Base-by-base conservation (phyloP, 2,797 vertebrate species). In the Ctenochaetus hawaiiensis region DNA sequence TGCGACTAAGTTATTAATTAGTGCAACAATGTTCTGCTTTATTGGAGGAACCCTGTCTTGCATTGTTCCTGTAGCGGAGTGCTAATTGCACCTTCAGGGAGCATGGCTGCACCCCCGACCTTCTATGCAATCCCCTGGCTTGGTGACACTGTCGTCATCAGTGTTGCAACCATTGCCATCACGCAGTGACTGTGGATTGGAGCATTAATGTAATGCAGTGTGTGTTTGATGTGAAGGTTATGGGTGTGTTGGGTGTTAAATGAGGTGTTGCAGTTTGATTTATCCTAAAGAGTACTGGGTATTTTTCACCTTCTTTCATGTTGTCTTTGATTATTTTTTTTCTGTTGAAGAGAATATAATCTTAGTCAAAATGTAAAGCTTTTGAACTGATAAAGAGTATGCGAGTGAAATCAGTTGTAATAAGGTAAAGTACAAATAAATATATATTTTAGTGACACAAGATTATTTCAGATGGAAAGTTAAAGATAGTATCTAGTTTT, bases 11-110 rank as follows among this genome's bases (percentile, higher is more conserved):
- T 88, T 92, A 90, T 94, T 92, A 91, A 92, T 94, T 92, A 91
- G 75, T 71, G 77, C 41, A 52, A 86, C 82, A 77, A 65, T 78
- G 78, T 87, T 83, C 72, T 68, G 80, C 41, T 78, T 75, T 56
- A 78, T 80, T 67, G 76, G 72, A 89, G 78, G 72, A 85, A 86
- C 79, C 77, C 48, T 80, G 81, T 84, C 78, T 81, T 17, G 58
- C 26, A 2, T 58, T 76, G 85, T 91, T 92, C 90, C 82, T 90
- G 84, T 77, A 72, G 70, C 72, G 0, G 30, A 44, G 81, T 51
- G 5, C 65, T 94, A 94, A 94, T 94, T 94, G 90, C 77, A 58
- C 85, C 91, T 87, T 80, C 30, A 78, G 92, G 92, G 92, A 91
- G 72, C 18, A 0, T 9, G 20, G 2, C 54, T 37, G 69, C 51